Base-by-base conservation (phyloP, 2,113 vertebrate species). In the Odocoileus virginianus region DNA sequence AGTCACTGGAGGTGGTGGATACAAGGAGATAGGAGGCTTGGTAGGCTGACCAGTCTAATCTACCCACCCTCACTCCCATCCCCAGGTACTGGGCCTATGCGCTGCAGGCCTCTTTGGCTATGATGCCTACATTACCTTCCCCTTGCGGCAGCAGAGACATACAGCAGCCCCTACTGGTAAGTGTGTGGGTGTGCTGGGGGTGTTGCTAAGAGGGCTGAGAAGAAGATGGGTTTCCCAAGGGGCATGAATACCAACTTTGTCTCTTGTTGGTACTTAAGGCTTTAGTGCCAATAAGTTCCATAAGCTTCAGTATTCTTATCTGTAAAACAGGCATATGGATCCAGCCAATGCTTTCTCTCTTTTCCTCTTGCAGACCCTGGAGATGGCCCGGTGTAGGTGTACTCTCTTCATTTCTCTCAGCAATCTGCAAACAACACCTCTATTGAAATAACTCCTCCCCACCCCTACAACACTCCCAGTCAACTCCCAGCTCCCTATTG, bases 121-220 rank as follows among this genome's bases (percentile, higher is more conserved):
- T 47, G 98, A 99, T 92, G 98, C 98, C 8, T 99, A 98, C 36
- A 74, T 96, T 43, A 98, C 98, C 54, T 97, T 98, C 85, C 98
- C 98, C 25, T 57, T 92, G 52, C 86, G 97, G 50, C 97, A 97
- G 81, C 98, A 94, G 91, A 82, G 95, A 95, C 98, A 98, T 84
- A 91, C 98, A 87, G 91, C 98, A 91, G 97, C 98, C 19, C 98
- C 98, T 61, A 98, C 98, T 57, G 98, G 98, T 98, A 94, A 97
- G 97, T 97, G 5, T 74, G n/a, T 30, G 19, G 79, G 84, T 83
- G 43, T 89, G 83, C 71, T 61, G 33, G 27, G n/a, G 71, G 23
- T 71, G 54, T 21, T 85, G 36, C 74, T 30, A 60, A 92, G 71
- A 27, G 9, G 86, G 27, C 36, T 84, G 84, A 96, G 85, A 94